These are phyloP conservation scores for Chrysotoxum bicinctum DNA, from an alignment of 2,888 invertebrate genomes.

Conservation along the genomic window DNA sequence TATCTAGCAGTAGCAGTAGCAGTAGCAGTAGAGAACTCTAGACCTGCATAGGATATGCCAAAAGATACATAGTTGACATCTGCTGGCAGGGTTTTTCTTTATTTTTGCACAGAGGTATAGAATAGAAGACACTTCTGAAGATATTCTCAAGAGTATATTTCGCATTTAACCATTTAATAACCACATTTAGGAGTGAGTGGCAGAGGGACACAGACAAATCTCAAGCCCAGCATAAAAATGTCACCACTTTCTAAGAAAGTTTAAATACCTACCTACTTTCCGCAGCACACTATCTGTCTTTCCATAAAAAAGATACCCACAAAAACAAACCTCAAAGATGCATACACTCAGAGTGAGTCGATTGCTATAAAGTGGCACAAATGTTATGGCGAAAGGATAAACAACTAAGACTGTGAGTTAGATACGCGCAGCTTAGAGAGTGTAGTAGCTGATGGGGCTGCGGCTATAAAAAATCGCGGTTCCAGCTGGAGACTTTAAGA, in stretches of 20 bases:
- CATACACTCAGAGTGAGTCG: slow-evolving; percentile 17
- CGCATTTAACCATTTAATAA: slow-evolving; percentile 57
- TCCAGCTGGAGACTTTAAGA: neutral
- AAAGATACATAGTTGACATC: slow-evolving; percentile 50
- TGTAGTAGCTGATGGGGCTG: slow-evolving; percentile 32
- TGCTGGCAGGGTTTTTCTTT: slow-evolving; percentile 39
- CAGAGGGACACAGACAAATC: neutral
- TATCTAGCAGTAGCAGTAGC: neutral
- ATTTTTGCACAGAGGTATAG: neutral
- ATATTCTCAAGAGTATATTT: slow-evolving; percentile 51
- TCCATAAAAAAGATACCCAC: neutral
- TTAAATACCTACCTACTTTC: neutral
- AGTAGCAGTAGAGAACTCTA: neutral
- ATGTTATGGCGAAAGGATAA: slow-evolving; percentile 65
- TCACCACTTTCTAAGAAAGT: slow-evolving; percentile 43
- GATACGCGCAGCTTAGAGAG: slow-evolving; percentile 31
- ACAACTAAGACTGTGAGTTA: slow-evolving; percentile 40
- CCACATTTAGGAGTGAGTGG: slow-evolving; percentile 27
- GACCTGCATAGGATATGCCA: slow-evolving; percentile 40
- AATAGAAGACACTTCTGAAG: slow-evolving; percentile 8
- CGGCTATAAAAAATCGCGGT: slow-evolving; percentile 20
- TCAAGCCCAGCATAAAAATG: slow-evolving; percentile 19
- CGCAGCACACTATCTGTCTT: neutral
- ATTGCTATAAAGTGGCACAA: slow-evolving; percentile 66
- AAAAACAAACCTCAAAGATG: slow-evolving; percentile 20